These are phyloP conservation scores for Ailurus styani DNA, from an alignment of 2,113 vertebrate genomes.

Conservation along the genomic window DNA sequence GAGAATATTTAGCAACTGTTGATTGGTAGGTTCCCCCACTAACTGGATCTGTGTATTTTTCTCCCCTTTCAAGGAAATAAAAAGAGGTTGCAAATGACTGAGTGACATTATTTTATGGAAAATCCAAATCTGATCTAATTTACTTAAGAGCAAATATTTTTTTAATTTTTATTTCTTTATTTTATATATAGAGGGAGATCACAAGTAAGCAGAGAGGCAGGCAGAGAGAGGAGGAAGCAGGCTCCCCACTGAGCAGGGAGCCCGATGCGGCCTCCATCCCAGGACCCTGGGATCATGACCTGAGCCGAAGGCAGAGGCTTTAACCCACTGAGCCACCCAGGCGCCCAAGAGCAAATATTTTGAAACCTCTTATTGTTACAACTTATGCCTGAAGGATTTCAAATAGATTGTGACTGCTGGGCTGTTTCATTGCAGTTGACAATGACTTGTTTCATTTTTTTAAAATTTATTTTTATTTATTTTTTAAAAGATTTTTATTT, in stretches of 20 bases:
- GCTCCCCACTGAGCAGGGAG: too few species aligned
- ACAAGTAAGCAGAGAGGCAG: too few species aligned
- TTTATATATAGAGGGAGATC: too few species aligned
- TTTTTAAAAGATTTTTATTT: too few species aligned
- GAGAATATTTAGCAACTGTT: background rate
- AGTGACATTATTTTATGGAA: background rate
- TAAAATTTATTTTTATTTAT: too few species aligned
- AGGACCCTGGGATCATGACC: too few species aligned
- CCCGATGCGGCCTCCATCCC: too few species aligned
- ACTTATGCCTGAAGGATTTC: background rate
- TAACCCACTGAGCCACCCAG: too few species aligned
- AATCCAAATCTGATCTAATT: background rate
- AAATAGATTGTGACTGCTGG: background rate
- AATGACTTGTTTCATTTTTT: conserved; percentile 3
- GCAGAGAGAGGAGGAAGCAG: too few species aligned
- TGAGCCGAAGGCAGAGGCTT: too few species aligned
- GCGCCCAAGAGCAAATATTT: conserved; percentile 3
- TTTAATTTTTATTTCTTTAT: too few species aligned
- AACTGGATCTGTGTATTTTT: background rate
- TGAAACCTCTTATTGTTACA: background rate
- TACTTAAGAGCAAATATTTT: conserved; percentile 4
- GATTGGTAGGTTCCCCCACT: background rate
- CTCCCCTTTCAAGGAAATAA: background rate
- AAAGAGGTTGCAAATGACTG: background rate
- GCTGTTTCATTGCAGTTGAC: background rate